These are phyloP conservation scores for Accipiter cooperii DNA, from an alignment of 2,113 vertebrate genomes.

Conservation along the genomic window DNA sequence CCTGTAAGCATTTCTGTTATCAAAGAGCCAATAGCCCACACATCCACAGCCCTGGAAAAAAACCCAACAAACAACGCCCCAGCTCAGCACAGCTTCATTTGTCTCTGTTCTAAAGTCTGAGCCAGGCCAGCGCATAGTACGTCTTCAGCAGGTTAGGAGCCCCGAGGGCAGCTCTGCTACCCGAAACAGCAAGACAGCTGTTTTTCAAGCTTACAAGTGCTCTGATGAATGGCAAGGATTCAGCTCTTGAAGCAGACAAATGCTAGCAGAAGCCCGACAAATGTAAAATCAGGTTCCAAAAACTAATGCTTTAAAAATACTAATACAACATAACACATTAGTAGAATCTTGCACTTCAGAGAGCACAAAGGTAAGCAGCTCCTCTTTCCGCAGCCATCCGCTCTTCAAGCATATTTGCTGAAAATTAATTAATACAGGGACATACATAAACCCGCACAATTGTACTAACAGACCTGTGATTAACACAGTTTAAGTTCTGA, in stretches of 20 bases:
- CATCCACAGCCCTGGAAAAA: conserved; percentile 80
- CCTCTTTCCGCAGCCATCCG: background rate
- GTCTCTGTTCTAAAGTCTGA: background rate
- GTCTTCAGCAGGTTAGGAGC: background rate
- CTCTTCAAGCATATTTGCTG: background rate
- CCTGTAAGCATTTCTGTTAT: too few species aligned
- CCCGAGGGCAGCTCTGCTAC: background rate
- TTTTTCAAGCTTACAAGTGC: background rate
- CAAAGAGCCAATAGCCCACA: conserved; percentile 67
- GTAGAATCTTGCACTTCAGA: background rate
- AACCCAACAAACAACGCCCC: background rate
- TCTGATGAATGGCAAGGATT: background rate
- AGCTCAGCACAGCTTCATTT: background rate
- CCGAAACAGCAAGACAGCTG: background rate
- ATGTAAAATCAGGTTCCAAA: background rate
- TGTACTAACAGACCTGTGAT: background rate
- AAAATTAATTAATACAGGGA: background rate
- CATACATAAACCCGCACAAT: background rate
- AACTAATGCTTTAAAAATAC: background rate
- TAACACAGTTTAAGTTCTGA: background rate
- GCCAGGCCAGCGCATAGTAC: background rate
- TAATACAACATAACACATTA: background rate
- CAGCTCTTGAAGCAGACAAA: background rate
- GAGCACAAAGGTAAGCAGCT: background rate
- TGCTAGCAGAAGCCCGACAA: background rate